Evolutionary conservation across 2,797 vertebrate species (phyloP).

Genomic region (Periparus ater): DNA sequence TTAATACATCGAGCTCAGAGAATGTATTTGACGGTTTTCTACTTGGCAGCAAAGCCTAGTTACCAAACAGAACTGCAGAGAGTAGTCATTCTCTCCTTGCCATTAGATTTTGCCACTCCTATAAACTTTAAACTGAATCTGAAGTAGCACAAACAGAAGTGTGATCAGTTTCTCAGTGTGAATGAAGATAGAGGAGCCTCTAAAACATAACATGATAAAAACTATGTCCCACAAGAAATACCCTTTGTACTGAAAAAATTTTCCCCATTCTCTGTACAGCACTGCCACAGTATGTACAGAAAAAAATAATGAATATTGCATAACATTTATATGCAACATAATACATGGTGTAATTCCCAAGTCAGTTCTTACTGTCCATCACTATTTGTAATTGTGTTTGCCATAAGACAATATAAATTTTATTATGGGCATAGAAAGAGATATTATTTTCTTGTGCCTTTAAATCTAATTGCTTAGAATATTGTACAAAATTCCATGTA

Average conservation of each 20-base stretch:
- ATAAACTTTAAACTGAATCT: not conserved
- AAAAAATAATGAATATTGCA: not conserved
- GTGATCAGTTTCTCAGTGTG: not conserved
- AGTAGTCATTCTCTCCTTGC: not conserved
- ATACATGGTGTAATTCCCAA: not conserved
- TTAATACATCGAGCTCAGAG: not conserved
- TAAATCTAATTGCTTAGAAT: not conserved
- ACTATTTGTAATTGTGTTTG: not conserved
- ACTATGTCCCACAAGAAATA: not conserved
- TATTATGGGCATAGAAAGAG: not conserved
- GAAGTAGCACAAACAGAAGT: not conserved
- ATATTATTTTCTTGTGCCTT: not conserved
- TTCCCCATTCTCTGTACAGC: not conserved
- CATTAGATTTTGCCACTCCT: not conserved
- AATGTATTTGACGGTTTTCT: not conserved
- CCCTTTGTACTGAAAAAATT: not conserved
- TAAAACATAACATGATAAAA: not conserved
- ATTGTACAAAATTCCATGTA: not conserved
- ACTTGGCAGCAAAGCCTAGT: not conserved
- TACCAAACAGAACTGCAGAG: not conserved
- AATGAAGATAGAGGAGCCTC: not conserved
- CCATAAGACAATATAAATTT: not conserved
- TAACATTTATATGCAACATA: not conserved
- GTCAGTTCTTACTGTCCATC: not conserved
- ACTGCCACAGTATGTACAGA: not conserved